Conservation (phyloP, 1,140 invertebrate genomes). For the Diabrotica virgifera region DNA sequence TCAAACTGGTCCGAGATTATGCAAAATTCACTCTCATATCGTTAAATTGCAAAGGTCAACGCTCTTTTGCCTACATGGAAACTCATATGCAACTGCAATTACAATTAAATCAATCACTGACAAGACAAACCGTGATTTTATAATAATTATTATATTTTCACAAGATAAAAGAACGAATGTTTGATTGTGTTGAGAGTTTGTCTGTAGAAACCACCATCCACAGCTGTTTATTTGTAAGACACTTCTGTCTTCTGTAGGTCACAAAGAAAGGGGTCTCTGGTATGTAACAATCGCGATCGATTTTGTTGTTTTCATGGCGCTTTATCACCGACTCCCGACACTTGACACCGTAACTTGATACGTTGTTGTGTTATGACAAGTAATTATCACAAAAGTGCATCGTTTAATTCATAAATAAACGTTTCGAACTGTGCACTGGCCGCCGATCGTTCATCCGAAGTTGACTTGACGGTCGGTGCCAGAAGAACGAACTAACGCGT, state of each 20-base stretch:
- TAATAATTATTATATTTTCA: too few species aligned
- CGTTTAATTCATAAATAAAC: background rate
- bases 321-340: background rate
- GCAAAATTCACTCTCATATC: background rate
- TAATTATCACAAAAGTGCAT: background rate
- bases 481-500: slow-evolving; percentile 1
- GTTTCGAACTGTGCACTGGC: background rate
- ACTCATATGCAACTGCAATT: background rate
- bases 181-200: too few species aligned
- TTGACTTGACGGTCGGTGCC: background rate
- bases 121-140: too few species aligned
- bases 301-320: background rate
- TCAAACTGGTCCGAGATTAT: background rate
- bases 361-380: background rate
- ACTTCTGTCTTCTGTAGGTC: background rate
- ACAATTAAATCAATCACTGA: background rate
- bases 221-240: too few species aligned
- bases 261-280: background rate
- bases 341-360: background rate
- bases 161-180: too few species aligned
- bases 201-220: too few species aligned
- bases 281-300: background rate
- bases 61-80: background rate
- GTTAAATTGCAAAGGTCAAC: background rate
- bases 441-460: background rate